Evolutionary conservation across 2,797 vertebrate genomes (phyloP).

Genomic region (Eulemur albifrons): DNA sequence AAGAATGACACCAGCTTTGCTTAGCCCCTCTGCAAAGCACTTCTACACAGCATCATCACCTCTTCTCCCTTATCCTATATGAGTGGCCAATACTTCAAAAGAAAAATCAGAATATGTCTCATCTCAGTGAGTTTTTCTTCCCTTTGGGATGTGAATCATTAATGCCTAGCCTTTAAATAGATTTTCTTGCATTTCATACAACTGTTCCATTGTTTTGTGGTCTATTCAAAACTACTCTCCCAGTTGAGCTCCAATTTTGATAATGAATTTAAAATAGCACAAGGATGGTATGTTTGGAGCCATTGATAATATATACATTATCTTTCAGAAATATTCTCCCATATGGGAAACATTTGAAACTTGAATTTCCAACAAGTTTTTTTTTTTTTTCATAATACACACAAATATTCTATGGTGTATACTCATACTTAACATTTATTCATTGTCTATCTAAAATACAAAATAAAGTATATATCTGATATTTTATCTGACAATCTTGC

Average conservation of each 20-base stretch:
- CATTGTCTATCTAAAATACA: not conserved
- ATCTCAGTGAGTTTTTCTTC: not conserved
- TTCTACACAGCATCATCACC: not conserved
- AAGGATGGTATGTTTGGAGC: not conserved
- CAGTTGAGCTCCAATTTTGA: not conserved
- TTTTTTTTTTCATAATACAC: not conserved
- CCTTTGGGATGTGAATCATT: not conserved
- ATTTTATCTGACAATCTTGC: not conserved
- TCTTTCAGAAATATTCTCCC: not conserved
- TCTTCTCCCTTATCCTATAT: not conserved
- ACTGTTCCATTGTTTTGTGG: not conserved
- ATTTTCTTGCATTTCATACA: not conserved
- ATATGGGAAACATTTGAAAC: not conserved
- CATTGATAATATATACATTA: not conserved
- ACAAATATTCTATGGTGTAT: not conserved
- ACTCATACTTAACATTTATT: not conserved
- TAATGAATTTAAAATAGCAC: not conserved
- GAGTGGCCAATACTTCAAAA: not conserved
- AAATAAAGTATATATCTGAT: not conserved
- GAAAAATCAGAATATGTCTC: not conserved
- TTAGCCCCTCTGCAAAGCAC: not conserved
- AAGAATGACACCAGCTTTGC: no score
- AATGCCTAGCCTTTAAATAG: not conserved
- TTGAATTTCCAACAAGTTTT: not conserved
- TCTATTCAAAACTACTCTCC: not conserved